Base-by-base conservation (phyloP, 2,888 invertebrate species). In the Drosophila bunnanda region DNA sequence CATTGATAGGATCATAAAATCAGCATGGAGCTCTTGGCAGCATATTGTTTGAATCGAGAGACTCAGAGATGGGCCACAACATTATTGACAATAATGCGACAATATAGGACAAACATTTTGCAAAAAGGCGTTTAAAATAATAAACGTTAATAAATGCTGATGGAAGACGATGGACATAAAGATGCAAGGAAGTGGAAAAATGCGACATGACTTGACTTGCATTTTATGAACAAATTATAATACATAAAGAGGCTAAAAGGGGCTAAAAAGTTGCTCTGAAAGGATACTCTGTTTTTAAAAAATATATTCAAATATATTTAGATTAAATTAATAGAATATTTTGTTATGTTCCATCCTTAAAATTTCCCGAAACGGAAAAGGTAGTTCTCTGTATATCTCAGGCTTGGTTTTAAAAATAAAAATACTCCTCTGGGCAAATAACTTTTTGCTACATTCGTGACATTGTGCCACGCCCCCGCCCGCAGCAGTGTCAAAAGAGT, bases 1-100 rank as follows among this genome's bases (percentile, higher is more conserved):
- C 70, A 82, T 75, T 64, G 80, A 82, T 71, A 52, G 54, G 60
- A 43, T 53, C 65, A 55, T 78, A 52, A 75, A 73, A 55, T 28
- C 62, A 17, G 38, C 50, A 22, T 52, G 13, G 17, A 56, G 30
- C 15, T 30, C 15, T 34, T 38, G 20, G 65, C 61, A 44, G 30
- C 61, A 44, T 20, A 61, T 61, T 36, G 59, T 59, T 38, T 4
- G 38, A 39, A 61, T 38, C n/a, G 52, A 32, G 55, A 22, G 41
- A 38, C 38, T 22, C 46, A 38, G 55, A 65, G 55, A 55, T 55
- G 55, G 53, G 32, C 57, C 54, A 53, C 60, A 59, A 48, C 60
- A 62, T 53, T 70, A 75, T 70, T 62, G 69, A 72, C 62, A 67
- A 62, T 76, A 72, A 72, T 69, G 73, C 58, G 60, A 68, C 57